phyloP scores from a whole-genome alignment of 2,797 vertebrate genomes.

The Sebastiscus tertius region DNA sequence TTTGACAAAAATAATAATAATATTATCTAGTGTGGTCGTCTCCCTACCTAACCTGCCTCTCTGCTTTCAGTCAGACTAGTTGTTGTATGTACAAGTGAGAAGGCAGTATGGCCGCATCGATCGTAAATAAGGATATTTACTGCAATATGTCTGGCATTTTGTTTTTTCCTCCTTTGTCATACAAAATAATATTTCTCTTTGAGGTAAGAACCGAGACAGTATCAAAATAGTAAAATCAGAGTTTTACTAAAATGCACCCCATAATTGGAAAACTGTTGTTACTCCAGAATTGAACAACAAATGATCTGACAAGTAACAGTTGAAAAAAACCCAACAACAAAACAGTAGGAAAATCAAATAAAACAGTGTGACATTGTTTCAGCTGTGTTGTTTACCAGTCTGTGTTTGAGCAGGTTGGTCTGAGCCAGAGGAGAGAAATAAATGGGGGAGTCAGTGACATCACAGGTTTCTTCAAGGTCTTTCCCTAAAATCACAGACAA shows the following conservation, averaged over 20 bases:
- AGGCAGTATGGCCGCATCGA: slow-evolving; percentile 80
- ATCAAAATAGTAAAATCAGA: slow-evolving; percentile 82
- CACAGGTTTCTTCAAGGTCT: slow-evolving; percentile 19
- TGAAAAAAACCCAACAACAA: neutral
- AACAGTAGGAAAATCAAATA: neutral
- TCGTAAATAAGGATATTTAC: slow-evolving; percentile 72
- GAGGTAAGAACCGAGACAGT: slow-evolving; percentile 77
- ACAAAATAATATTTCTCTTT: slow-evolving; percentile 78
- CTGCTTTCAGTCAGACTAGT: slow-evolving; percentile 56
- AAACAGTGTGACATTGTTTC: neutral
- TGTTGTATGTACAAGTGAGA: slow-evolving; percentile 76
- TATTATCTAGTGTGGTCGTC: slow-evolving; percentile 54
- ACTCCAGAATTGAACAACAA: slow-evolving; percentile 7
- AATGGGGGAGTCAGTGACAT: slow-evolving; percentile 24
- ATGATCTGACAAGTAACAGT: slow-evolving; percentile 29
- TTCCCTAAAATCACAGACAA: neutral
- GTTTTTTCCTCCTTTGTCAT: slow-evolving; percentile 55
- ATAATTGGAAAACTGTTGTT: slow-evolving; percentile 10
- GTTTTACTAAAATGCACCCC: slow-evolving; percentile 66
- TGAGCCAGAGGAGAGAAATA: neutral
- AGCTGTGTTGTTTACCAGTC: slow-evolving; percentile 12
- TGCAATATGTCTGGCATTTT: slow-evolving; percentile 59
- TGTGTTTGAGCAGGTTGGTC: slow-evolving; percentile 16
- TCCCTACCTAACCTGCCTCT: slow-evolving; percentile 51
- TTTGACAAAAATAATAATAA: slow-evolving; percentile 72